A percentile compares a stretch with the other conserved stretches of the same genome.
Conservation (phyloP, 2,797 vertebrate species). For the Sebastes dallii region DNA sequence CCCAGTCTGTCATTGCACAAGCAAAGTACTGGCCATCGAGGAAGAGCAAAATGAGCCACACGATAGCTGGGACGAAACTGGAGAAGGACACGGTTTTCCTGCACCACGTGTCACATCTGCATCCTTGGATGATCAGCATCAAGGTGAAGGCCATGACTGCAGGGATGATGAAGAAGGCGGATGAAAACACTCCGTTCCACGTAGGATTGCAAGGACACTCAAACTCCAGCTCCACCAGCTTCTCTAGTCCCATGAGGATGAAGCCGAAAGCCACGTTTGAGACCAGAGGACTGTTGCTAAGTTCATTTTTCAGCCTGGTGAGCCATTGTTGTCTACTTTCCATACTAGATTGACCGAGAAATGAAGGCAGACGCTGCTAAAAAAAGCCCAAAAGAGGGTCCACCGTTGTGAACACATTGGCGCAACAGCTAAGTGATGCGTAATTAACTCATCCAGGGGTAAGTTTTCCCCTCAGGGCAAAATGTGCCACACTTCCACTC, state of each 20-base stretch:
- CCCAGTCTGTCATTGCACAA: conserved; percentile 84
- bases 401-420: conserved; percentile 80
- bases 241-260: conserved; percentile 84
- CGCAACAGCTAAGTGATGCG: conserved; percentile 82
- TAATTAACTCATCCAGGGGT: conserved; percentile 78
- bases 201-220: conserved; percentile 82
- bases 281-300: conserved; percentile 83
- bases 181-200: conserved; percentile 82
- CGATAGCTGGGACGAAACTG: conserved; percentile 79
- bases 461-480: conserved; percentile 77
- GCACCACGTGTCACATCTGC: conserved; percentile 78
- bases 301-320: conserved; percentile 84
- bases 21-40: conserved; percentile 84
- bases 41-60: conserved; percentile 84
- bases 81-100: conserved; percentile 75
- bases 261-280: conserved; percentile 85
- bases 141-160: conserved; percentile 83
- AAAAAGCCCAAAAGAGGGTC: conserved; percentile 78
- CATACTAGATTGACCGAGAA: conserved; percentile 79
- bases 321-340: conserved; percentile 85
- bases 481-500: conserved; percentile 75
- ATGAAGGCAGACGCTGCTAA: conserved; percentile 70
- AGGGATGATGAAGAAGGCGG: conserved; percentile 83
- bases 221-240: conserved; percentile 84
- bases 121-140: conserved; percentile 84